Conservation (phyloP, 2,113 vertebrate species). For the Ctenomys sociabilis region DNA sequence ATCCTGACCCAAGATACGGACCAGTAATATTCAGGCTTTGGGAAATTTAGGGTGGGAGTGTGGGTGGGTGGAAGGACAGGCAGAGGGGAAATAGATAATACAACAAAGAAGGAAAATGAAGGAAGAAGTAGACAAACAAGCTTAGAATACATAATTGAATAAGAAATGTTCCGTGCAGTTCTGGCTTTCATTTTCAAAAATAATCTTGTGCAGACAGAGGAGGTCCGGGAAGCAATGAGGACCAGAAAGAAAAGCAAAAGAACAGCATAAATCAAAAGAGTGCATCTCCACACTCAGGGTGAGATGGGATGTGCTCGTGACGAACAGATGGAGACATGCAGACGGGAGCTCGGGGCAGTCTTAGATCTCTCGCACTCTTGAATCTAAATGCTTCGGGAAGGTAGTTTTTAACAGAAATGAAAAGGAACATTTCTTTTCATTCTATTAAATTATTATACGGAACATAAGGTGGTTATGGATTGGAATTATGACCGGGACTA, state of each 20-base stretch:
- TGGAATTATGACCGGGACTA: constrained; percentile 63
- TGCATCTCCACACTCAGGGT: neutral
- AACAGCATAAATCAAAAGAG: neutral
- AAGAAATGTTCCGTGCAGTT: neutral
- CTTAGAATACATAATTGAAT: neutral
- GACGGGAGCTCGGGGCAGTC: neutral
- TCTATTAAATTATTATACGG: constrained; percentile 66
- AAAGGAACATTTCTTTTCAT: constrained; percentile 78
- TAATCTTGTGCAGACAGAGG: neutral
- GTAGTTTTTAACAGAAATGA: constrained; percentile 70
- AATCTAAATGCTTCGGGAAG: constrained; percentile 36
- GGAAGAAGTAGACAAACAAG: neutral
- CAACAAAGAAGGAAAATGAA: neutral
- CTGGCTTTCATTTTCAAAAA: neutral
- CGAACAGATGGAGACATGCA: neutral
- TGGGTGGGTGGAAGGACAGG: neutral
- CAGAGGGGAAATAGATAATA: neutral
- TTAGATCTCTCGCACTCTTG: neutral
- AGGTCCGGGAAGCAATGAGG: neutral
- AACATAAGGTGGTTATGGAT: constrained; percentile 68
- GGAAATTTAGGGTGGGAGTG: neutral
- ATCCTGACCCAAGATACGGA: neutral
- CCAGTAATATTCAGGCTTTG: neutral
- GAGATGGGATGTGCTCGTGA: neutral
- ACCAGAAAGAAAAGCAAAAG: neutral